These are phyloP conservation scores for Caenorhabditis sp. DNA, from an alignment of 2,888 invertebrate species.

Conservation along the genomic window DNA sequence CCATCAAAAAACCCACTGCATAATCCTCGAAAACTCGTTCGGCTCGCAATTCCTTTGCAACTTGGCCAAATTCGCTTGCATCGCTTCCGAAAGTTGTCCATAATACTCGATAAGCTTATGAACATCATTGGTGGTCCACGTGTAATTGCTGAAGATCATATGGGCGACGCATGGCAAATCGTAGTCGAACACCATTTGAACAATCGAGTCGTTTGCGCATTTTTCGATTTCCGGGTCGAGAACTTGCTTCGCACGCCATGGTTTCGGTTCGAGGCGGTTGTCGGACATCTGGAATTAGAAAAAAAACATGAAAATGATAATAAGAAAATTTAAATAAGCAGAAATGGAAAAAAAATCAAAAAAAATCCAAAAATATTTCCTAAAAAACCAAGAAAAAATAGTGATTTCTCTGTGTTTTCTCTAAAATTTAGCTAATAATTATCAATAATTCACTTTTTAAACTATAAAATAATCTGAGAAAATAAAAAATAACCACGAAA, in stretches of 20 bases:
- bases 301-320: no score
- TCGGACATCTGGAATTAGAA: slow-evolving; percentile 13
- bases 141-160: slow-evolving; percentile 18
- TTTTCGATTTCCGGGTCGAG: slow-evolving; percentile 14
- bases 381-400: no score
- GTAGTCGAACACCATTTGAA: slow-evolving; percentile 22
- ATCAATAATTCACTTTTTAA: no score
- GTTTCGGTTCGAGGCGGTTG: neutral
- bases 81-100: neutral
- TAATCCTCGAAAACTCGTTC: neutral
- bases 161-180: neutral
- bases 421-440: no score
- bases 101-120: neutral
- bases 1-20: neutral
- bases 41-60: neutral
- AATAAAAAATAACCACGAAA: neutral
- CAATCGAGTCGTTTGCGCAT: neutral
- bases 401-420: no score
- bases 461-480: no score
- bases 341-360: no score
- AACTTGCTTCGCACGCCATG: slow-evolving; percentile 16
- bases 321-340: no score
- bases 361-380: no score
- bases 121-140: slow-evolving; percentile 6
- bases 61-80: neutral